These are phyloP conservation scores for Arctocebus calabarensis DNA, from an alignment of 2,797 vertebrate genomes.

Conservation along the genomic window DNA sequence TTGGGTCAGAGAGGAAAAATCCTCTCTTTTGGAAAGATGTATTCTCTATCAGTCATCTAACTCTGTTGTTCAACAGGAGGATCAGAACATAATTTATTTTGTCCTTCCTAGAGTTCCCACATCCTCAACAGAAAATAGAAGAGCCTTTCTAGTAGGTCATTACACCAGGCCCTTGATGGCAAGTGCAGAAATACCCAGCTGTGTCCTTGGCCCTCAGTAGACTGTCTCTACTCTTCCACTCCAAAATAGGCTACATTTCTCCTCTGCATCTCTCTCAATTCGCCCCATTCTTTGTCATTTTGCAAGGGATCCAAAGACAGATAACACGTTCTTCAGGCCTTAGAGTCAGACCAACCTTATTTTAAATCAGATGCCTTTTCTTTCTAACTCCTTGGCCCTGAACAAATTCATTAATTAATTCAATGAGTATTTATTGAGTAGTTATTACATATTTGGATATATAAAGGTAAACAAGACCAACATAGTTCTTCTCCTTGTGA, in stretches of 20 bases:
- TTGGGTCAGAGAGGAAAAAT: neutral
- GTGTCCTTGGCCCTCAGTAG: neutral
- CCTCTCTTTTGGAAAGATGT: constrained; percentile 4
- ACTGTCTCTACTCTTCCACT: neutral
- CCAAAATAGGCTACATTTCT: neutral
- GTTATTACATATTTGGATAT: neutral
- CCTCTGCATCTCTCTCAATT: constrained; percentile 4
- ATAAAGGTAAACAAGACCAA: constrained; percentile 10
- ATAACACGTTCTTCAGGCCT: constrained; percentile 3
- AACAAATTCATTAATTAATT: constrained; percentile 30
- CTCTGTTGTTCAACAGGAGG: neutral
- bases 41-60: neutral
- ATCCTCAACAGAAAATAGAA: constrained; percentile 55
- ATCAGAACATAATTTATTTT: constrained; percentile 43
- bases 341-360: constrained; percentile 37
- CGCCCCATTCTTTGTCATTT: constrained; percentile 14
- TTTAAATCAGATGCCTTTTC: constrained; percentile 39
- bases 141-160: constrained; percentile 15
- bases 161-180: neutral
- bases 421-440: neutral
- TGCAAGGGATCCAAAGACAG: constrained; percentile 45
- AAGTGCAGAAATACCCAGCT: neutral
- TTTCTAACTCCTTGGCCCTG: constrained; percentile 1
- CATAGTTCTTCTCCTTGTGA: neutral
- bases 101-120: neutral